phyloP scores from a whole-genome alignment of 1,140 invertebrate genomes.

The Colletes gigas region DNA sequence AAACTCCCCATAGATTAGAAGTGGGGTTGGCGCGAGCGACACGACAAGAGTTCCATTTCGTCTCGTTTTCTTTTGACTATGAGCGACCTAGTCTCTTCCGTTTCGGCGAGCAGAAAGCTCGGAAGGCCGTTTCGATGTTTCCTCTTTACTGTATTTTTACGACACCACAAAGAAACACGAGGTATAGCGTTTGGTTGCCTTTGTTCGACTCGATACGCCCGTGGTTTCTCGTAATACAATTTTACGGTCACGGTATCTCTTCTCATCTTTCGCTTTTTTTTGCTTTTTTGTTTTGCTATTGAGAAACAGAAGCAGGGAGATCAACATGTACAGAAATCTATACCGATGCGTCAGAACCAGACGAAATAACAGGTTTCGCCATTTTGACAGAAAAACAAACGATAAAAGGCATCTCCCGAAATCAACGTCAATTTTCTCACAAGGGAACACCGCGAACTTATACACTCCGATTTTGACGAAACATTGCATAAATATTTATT shows the following conservation, averaged over 20 bases:
- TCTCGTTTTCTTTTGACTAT: slow-evolving; percentile 15
- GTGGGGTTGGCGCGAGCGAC: not conserved
- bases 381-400: too few relatives aligned
- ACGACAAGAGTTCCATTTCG: slow-evolving; percentile 14
- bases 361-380: too few relatives aligned
- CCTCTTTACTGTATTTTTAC: slow-evolving; percentile 54
- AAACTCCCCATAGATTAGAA: not conserved
- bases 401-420: too few relatives aligned
- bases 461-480: too few relatives aligned
- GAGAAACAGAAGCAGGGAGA: too few relatives aligned
- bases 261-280: too few relatives aligned
- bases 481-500: too few relatives aligned
- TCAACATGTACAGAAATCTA: too few relatives aligned
- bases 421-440: too few relatives aligned
- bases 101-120: slow-evolving; percentile 35
- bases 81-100: slow-evolving; percentile 28
- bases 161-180: slow-evolving; percentile 48
- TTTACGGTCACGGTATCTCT: slow-evolving; percentile 38
- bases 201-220: slow-evolving; percentile 31
- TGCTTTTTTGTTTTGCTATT: slow-evolving; percentile 6
- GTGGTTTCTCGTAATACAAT: slow-evolving; percentile 52
- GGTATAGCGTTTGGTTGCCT: slow-evolving; percentile 21
- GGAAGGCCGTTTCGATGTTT: slow-evolving; percentile 30
- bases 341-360: too few relatives aligned
- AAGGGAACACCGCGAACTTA: too few relatives aligned